Base-by-base conservation (phyloP, 2,113 vertebrate species). In the Macquaria ambigua region DNA sequence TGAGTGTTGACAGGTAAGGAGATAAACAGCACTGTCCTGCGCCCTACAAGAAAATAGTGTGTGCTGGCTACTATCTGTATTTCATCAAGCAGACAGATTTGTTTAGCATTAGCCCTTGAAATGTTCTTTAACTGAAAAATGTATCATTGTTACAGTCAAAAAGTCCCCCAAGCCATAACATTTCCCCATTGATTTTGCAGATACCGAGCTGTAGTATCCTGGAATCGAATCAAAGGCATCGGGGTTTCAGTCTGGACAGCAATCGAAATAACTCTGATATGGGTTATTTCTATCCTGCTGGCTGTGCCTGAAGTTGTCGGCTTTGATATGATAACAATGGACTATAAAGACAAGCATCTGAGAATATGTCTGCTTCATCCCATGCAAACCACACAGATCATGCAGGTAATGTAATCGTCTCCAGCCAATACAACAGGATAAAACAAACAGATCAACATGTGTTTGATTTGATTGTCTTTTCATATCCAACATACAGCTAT, bases 1-100 rank as follows among this genome's bases (percentile, higher is more conserved):
- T 98, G 84, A 98, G 97, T 87, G 97, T 98, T 90, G 98, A 98
- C 90, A 98, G 98, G 98, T 98, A 92, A 95, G 94, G 50, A 85
- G 72, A 92, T 85, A 89, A 92, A 81, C 80, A 62, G 39, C 59
- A 18, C 71, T 73, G 55, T 83, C 58, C 73, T 64, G 78, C 68
- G 52, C 74, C 74, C 77, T 79, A 39, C 70, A 68, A 80, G 83
- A 74, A 82, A 88, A 79, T 64, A 74, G 28, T 68, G 23, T 73
- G 82, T 61, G 28, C 25, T 15, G 41, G 48, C 53, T 78, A n/a
- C 72, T 86, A 85, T 92, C 88, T 90, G 68, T 73, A 67, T 89
- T 89, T 78, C 73, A 90, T 86, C 89, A 63, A 64, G 67, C 72
- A 83, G 82, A 82, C 64, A 84, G 66, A 83, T 86, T 82, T 92